These are phyloP conservation scores for Tyrannus savana DNA, from an alignment of 2,113 vertebrate species.

Conservation along the genomic window DNA sequence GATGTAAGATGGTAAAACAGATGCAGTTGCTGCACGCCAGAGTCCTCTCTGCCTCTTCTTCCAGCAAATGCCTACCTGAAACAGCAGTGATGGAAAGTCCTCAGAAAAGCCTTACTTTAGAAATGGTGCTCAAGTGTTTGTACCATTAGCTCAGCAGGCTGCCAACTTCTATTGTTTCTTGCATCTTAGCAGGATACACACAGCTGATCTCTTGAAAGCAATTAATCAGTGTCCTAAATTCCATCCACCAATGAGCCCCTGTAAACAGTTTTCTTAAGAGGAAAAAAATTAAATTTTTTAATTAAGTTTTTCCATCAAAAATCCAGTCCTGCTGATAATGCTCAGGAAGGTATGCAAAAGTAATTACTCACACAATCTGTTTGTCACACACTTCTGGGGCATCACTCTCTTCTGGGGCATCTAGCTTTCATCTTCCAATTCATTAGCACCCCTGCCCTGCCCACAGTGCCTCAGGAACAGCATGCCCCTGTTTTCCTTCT, in stretches of 20 bases:
- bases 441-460: conserved; percentile 54
- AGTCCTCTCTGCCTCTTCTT: neutral
- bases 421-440: conserved; percentile 53
- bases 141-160: neutral
- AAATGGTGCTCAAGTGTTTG: neutral
- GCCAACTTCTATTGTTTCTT: neutral
- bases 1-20: neutral
- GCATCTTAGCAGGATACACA: neutral
- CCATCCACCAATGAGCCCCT: conserved; percentile 25
- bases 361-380: conserved; percentile 77
- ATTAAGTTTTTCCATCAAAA: conserved; percentile 77
- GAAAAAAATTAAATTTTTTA: conserved; percentile 71
- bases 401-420: conserved; percentile 29
- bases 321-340: conserved; percentile 71
- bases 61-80: neutral
- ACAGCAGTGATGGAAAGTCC: neutral
- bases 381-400: conserved; percentile 46
- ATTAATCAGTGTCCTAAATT: conserved; percentile 72
- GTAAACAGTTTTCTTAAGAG: conserved; percentile 51
- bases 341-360: conserved; percentile 71
- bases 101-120: neutral
- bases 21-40: rapidly evolving
- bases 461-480: conserved; percentile 19
- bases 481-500: conserved; percentile 12
- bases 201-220: conserved; percentile 52